Evolutionary conservation across 1,140 invertebrate genomes (phyloP).

Genomic region (Lasioglossum baleicum): DNA sequence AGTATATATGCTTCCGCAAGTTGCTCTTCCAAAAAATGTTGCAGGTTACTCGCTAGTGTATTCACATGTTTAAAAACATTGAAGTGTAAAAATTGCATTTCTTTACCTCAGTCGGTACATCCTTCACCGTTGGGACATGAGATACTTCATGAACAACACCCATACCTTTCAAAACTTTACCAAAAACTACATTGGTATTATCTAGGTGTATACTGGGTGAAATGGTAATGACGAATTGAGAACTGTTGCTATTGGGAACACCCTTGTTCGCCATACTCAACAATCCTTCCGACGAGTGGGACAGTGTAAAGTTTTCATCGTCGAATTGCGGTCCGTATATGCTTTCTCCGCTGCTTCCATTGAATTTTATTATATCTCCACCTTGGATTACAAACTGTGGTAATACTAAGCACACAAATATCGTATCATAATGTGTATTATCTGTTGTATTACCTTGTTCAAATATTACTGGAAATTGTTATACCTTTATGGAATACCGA

Average conservation of each 20-base stretch:
- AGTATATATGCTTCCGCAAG: too few relatives aligned
- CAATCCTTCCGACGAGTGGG: slow-evolving; percentile 85
- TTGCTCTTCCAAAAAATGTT: too few relatives aligned
- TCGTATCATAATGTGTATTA: background rate
- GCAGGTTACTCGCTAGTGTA: too few relatives aligned
- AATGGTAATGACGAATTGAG: slow-evolving; percentile 96
- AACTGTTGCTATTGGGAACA: slow-evolving; percentile 93
- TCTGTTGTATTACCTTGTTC: slow-evolving; percentile 83
- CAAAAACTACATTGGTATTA: slow-evolving; percentile 95
- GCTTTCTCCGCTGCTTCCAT: slow-evolving; percentile 94
- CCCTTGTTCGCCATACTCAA: slow-evolving; percentile 94
- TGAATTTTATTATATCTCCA: slow-evolving; percentile 89
- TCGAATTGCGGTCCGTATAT: slow-evolving; percentile 95
- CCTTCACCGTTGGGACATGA: slow-evolving; percentile 80
- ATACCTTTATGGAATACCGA: slow-evolving; percentile 87
- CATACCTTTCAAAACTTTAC: slow-evolving; percentile 87
- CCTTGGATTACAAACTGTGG: slow-evolving; percentile 91
- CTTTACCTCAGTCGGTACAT: slow-evolving; percentile 81
- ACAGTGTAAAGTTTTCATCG: slow-evolving; percentile 91
- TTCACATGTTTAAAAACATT: too few relatives aligned
- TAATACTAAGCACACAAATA: slow-evolving; percentile 80
- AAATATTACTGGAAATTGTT: slow-evolving; percentile 84
- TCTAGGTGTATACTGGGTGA: slow-evolving; percentile 92
- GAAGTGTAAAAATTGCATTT: background rate
- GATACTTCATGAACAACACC: slow-evolving; percentile 85